Evolutionary conservation across 1,140 invertebrate species (phyloP), one percentile per base, ranked within the genome.

Genomic region (Philopotamus ludificatus): DNA sequence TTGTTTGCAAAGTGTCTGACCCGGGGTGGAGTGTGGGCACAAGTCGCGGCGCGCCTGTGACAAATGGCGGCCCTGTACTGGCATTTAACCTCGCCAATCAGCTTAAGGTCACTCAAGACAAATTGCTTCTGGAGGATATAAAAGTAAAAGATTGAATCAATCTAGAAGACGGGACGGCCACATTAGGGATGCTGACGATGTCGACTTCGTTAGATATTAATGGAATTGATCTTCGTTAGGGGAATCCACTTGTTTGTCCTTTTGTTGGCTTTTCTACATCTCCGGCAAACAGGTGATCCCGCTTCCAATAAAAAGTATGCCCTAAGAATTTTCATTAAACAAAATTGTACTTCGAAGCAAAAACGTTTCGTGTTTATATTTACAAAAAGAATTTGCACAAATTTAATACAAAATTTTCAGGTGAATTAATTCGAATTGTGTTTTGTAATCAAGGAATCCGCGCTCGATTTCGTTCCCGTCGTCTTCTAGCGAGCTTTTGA

Each of bases 131-230:
- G 21, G 57, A 47, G 58, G 42, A 58, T 58, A 63, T 60, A 62
- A 70, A 66, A 66, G 68, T 61, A 58, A 65, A 60, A 70, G 64
- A 70, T 70, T 65, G 64, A 70, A 66, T 70, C 64, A 66, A 66
- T 70, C 64, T 62, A 60, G 58, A 47, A 63, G 54, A 62, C 41
- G 42, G 59, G n/a, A n/a, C n/a, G n/a, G n/a, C n/a, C 39, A 59
- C 64, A 65, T 66, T 47, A 64, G 61, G 54, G 63, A 65, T 65
- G 67, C 67, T 66, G 67, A 69, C 63, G 59, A 62, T 42, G 64
- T 66, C 54, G 64, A 66, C 49, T 70, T 66, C 64, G 68, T 70
- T 70, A 70, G 55, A 59, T 64, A 65, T 68, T 59, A 63, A 65
- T 65, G 66, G 59, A 61, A 65, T 65, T 65, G 67, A 66, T 65